Percentiles rank a stretch among this genome's conserved stretches.
Conservation (phyloP, 2,113 vertebrate species). For the Chrysochloris asiatica region DNA sequence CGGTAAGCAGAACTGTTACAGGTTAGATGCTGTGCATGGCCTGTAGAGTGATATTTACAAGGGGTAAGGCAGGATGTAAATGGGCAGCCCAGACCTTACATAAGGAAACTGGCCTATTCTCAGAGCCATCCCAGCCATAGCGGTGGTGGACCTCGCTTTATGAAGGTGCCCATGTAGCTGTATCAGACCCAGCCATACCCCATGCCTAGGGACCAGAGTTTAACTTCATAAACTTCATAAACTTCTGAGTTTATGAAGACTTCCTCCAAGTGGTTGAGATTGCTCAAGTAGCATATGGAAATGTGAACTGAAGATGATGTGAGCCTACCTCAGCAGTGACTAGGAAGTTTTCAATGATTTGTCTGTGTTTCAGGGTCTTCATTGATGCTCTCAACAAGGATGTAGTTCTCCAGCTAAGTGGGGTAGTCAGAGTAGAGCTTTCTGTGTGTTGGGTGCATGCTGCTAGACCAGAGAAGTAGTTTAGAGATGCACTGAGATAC, state of each 20-base stretch:
- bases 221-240: not conserved
- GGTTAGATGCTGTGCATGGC: not conserved
- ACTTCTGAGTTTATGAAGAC: not conserved
- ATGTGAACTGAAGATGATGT: not conserved
- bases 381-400: not conserved
- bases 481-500: not conserved
- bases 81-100: not conserved
- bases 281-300: not conserved
- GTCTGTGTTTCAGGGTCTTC: not conserved
- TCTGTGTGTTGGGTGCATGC: not conserved
- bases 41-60: not conserved
- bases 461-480: not conserved
- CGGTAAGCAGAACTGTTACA: slow-evolving; percentile 86
- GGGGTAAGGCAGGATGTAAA: not conserved
- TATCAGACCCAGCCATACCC: not conserved
- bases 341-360: not conserved
- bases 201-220: not conserved
- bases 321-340: not conserved
- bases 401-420: not conserved
- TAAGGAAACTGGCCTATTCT: not conserved
- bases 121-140: not conserved
- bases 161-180: not conserved
- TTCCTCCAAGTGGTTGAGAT: not conserved
- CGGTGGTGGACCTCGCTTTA: not conserved
- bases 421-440: slow-evolving; percentile 20